These are phyloP conservation scores for Panthera leo DNA, from an alignment of 2,113 vertebrate species.

Conservation along the genomic window DNA sequence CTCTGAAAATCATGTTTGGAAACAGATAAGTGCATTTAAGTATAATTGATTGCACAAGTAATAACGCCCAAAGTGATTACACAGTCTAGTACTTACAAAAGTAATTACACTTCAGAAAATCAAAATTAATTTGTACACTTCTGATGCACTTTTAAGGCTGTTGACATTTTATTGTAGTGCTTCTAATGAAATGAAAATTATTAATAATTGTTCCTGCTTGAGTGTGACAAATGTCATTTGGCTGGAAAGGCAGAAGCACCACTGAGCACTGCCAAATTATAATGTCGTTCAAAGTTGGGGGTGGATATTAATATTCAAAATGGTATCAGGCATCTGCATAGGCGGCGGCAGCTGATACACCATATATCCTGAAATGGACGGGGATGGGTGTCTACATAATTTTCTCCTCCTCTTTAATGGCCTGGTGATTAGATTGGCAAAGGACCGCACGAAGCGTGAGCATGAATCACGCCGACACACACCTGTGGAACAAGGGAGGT, in stretches of 20 bases:
- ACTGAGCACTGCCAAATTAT: conserved; percentile 61
- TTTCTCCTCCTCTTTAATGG: not conserved
- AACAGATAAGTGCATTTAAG: conserved; percentile 83
- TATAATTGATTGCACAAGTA: conserved; percentile 86
- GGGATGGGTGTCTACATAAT: rapidly evolving
- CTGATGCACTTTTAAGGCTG: conserved; percentile 85
- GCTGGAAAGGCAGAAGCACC: conserved; percentile 76
- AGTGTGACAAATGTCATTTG: conserved; percentile 88
- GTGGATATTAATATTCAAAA: conserved; percentile 44
- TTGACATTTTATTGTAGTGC: conserved; percentile 91
- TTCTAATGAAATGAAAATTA: conserved; percentile 90
- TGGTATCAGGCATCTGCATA: not conserved
- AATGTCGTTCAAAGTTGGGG: conserved; percentile 47
- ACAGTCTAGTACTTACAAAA: conserved; percentile 85
- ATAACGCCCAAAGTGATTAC: conserved; percentile 85
- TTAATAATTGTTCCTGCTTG: conserved; percentile 88
- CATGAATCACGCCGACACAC: rapidly evolving
- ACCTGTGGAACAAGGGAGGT: rapidly evolving
- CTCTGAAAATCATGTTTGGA: conserved; percentile 83
- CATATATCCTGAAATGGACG: not conserved
- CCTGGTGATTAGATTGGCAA: not conserved
- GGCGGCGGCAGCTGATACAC: not conserved
- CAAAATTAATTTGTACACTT: conserved; percentile 90
- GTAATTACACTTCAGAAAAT: conserved; percentile 90
- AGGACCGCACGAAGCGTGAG: rapidly evolving